These are phyloP conservation scores for Idris sp. DNA, from an alignment of 1,140 invertebrate genomes.

Conservation along the genomic window DNA sequence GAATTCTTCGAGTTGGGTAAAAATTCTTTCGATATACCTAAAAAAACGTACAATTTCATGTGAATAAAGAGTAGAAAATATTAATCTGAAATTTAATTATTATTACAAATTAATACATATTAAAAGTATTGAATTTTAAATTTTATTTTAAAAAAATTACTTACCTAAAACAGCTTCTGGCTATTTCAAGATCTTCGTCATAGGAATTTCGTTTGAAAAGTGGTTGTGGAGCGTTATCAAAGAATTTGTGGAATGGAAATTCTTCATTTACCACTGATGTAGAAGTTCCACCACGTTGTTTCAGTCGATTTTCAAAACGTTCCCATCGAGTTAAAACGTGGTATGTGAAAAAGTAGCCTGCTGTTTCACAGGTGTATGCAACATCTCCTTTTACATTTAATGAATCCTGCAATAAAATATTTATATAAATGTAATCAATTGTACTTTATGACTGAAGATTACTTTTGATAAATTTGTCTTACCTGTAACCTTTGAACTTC, in stretches of 20 bases:
- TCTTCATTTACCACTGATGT: constrained; percentile 80
- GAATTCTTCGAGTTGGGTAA: constrained; percentile 98
- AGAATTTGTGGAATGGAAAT: constrained; percentile 96
- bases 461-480: constrained; percentile 35
- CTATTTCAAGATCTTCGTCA: constrained; percentile 94
- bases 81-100: no score
- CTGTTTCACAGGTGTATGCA: constrained; percentile 98
- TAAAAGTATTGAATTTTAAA: no score
- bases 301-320: constrained; percentile 85
- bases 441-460: no score
- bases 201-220: constrained; percentile 90
- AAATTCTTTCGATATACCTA: constrained; percentile 96
- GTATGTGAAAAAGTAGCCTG: constrained; percentile 94
- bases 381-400: constrained; percentile 93
- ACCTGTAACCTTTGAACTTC: constrained; percentile 94
- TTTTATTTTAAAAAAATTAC: no score
- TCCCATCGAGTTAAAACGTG: constrained; percentile 95
- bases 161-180: constrained; percentile 93
- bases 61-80: no score
- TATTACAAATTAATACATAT: no score
- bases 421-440: no score
- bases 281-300: constrained; percentile 73
- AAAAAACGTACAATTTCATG: no score
- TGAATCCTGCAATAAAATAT: constrained; percentile 78
- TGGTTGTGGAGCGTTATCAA: constrained; percentile 94